Base-by-base conservation (phyloP, 2,113 vertebrate species). In the Poeciliopsis occidentalis region DNA sequence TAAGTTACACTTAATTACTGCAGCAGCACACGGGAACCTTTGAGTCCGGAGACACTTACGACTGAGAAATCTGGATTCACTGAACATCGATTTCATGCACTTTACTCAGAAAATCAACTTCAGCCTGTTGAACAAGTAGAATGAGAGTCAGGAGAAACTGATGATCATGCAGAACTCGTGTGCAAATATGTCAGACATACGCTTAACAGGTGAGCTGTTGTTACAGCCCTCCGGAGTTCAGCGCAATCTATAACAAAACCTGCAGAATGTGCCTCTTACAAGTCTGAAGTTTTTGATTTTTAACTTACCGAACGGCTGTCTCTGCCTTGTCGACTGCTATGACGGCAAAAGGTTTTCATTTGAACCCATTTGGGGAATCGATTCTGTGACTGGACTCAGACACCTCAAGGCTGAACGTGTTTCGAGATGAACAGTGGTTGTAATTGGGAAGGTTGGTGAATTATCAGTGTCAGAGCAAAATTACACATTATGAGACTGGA, bases 321-420 rank as follows among this genome's bases (percentile, higher is more conserved):
- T 79, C n/a, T 3, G 10, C 10, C 34, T 37, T 3, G 34, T 57
- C 73, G 27, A 71, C n/a, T 72, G 84, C 81, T 41, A 79, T 88
- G 82, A 69, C 79, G 76, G 54, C 63, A 77, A 29, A 88, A 84
- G 82, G 84, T 82, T 87, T 89, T 85, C 71, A 85, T 89, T 88
- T 87, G 64, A 81, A 66, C 37, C 75, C 81, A 86, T 91, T 88
- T 89, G 79, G 75, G 19, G 64, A 72, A 85, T 87, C 82, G 85
- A 88, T 84, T 84, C 31, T 8, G 27, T 70, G 68, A 77, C 70
- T 69, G 60, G 77, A 68, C 41, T 44, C 0, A 39, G 61, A 83
- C 41, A 27, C 31, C n/a, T 54, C 69, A 69, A 67, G n/a, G 72
- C 68, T 1, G 44, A 27, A 64, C n/a, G 34, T 51, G 68, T 68